These are phyloP conservation scores for Hypena proboscidalis DNA, from an alignment of 2,888 invertebrate species.

Conservation along the genomic window DNA sequence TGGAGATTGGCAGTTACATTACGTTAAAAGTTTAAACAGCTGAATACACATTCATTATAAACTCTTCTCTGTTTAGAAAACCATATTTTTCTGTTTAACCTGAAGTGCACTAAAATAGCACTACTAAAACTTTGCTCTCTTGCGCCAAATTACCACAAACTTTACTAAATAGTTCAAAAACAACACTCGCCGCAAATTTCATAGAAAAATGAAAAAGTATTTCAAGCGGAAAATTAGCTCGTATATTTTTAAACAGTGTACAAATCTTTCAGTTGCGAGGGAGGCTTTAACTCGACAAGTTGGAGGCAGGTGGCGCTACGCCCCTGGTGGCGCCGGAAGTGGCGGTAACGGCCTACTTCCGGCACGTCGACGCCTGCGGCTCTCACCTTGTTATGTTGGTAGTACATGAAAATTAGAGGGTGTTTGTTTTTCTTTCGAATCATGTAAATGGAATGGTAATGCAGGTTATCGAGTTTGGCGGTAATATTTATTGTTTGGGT, in stretches of 20 bases:
- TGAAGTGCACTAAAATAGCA: background rate
- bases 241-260: constrained; percentile 41
- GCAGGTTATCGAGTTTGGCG: constrained; percentile 4
- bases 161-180: background rate
- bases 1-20: too few relatives aligned
- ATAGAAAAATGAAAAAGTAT: constrained; percentile 18
- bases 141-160: background rate
- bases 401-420: constrained; percentile 39
- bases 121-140: background rate
- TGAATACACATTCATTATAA: too few relatives aligned
- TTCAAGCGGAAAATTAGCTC: constrained; percentile 24
- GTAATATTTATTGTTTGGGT: background rate
- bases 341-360: constrained; percentile 68
- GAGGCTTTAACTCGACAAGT: constrained; percentile 54
- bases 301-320: constrained; percentile 59
- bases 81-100: too few relatives aligned
- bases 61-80: too few relatives aligned
- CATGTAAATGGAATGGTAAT: constrained; percentile 29
- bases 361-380: constrained; percentile 58
- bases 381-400: constrained; percentile 39
- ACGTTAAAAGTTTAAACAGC: too few relatives aligned
- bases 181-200: constrained; percentile 1
- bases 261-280: constrained; percentile 42
- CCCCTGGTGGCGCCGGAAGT: constrained; percentile 56
- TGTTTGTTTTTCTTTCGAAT: constrained; percentile 41